Evolutionary conservation across 2,888 invertebrate species (phyloP), one percentile per base, ranked within the genome.

Genomic region (Nipponacmea schrenckii): DNA sequence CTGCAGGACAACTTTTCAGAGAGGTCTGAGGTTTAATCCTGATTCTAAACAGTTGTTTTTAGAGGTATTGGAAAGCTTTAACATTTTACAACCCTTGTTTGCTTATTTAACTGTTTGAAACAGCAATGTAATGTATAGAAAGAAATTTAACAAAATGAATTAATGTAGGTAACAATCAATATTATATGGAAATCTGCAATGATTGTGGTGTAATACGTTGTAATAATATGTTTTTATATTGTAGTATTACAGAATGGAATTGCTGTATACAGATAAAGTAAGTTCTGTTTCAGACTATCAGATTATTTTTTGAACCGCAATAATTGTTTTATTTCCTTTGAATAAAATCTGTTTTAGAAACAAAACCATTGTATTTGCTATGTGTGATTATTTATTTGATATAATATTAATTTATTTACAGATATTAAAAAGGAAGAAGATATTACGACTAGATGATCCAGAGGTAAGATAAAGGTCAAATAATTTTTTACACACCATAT

Each of bases 21-120:
- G 94, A 83, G 96, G 94, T 0, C 89, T 96, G 26, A 92, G 94
- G 69, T 91, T 93, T 77, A 94, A 95, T 87, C 92, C 93, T 0
- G 90, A 92, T 15, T 92, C 93, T 0, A 91, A 92, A 80, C 83
- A 91, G 12, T 90, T 96, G 1, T 94, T 94, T 87, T 90, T 91
- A n/a, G 93, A 94, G 80, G 83, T 83, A 69, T 72, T 24, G 62
- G 27, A 15, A 26, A n/a, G 15, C 14, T 17, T 12, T 45, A 45
- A 68, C 20, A 3, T 56, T 50, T 62, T 31, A 56, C 46, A 27
- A 45, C 56, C 26, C 10, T 39, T 39, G 3, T 1, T 5, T 10
- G 10, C 8, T 10, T 1, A 39, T 39, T 10, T 39, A 39, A 39
- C 10, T 10, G 5, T 2, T 10, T 39, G 3, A 39, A 39, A 39